These are phyloP conservation scores for Liparis tanakae DNA, from an alignment of 2,797 vertebrate genomes.

Conservation along the genomic window DNA sequence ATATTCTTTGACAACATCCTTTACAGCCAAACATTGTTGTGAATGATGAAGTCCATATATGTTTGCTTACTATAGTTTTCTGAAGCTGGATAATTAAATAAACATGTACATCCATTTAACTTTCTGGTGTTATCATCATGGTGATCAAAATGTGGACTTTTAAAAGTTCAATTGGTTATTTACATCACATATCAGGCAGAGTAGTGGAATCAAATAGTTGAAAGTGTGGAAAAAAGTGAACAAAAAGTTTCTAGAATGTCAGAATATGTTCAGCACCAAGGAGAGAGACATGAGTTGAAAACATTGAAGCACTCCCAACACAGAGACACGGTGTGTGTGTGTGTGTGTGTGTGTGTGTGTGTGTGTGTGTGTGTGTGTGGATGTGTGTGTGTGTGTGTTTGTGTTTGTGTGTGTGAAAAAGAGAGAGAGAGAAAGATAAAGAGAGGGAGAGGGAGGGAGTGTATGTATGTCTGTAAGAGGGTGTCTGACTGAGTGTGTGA, in stretches of 20 bases:
- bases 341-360: no score
- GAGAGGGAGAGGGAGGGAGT: no score
- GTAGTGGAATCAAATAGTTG: no score
- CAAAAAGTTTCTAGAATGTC: background rate
- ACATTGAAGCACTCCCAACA: background rate
- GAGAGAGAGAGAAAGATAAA: no score
- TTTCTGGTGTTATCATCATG: background rate
- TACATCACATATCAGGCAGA: background rate
- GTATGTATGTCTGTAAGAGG: no score
- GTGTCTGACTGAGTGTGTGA: no score
- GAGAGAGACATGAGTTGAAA: background rate
- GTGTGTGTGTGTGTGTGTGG: no score
- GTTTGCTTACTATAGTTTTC: background rate
- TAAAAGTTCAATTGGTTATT: no score
- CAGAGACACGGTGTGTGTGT: background rate
- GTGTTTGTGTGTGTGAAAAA: background rate
- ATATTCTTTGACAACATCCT: background rate
- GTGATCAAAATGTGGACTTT: background rate
- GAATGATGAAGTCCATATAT: background rate
- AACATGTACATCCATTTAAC: background rate
- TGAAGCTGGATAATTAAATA: background rate
- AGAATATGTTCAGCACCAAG: conserved; percentile 8
- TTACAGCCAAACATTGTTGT: background rate
- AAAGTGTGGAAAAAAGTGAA: background rate
- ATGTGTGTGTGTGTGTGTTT: background rate